phyloP scores from a whole-genome alignment of 2,888 invertebrate species.

The Oscheius onirici region DNA sequence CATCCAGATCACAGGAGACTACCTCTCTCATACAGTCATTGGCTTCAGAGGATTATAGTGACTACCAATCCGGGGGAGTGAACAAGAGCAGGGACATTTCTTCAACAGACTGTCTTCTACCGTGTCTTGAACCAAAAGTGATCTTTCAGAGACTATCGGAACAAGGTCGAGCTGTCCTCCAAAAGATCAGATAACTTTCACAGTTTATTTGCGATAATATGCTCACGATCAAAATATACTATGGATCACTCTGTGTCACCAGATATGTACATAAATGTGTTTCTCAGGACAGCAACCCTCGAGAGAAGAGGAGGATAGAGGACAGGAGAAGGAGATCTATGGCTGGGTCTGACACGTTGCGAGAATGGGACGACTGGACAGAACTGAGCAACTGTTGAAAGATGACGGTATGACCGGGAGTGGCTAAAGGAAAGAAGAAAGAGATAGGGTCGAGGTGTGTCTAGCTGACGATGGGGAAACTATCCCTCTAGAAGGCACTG shows the following conservation, averaged over 20 bases:
- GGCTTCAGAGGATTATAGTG: no score
- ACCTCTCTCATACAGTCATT: no score
- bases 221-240: background rate
- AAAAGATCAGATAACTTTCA: background rate
- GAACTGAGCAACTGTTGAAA: conserved; percentile 28
- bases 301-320: background rate
- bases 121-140: background rate
- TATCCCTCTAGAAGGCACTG: conserved; percentile 24
- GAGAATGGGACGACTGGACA: background rate
- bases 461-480: background rate
- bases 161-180: background rate
- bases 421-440: background rate
- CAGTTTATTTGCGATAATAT: background rate
- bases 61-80: no score
- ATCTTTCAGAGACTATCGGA: background rate
- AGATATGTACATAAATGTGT: conserved; percentile 20
- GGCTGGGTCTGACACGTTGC: background rate
- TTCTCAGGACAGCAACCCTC: conserved; percentile 8
- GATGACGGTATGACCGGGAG: conserved; percentile 24
- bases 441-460: background rate
- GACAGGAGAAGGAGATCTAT: conserved; percentile 3
- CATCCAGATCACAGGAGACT: no score
- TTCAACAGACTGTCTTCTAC: background rate
- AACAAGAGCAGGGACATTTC: background rate
- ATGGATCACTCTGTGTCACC: conserved; percentile 6